A percentile compares a stretch with the other conserved stretches of the same genome.
These are phyloP conservation scores for Etheostoma spectabile DNA, from an alignment of 2,113 vertebrate genomes.

Conservation along the genomic window DNA sequence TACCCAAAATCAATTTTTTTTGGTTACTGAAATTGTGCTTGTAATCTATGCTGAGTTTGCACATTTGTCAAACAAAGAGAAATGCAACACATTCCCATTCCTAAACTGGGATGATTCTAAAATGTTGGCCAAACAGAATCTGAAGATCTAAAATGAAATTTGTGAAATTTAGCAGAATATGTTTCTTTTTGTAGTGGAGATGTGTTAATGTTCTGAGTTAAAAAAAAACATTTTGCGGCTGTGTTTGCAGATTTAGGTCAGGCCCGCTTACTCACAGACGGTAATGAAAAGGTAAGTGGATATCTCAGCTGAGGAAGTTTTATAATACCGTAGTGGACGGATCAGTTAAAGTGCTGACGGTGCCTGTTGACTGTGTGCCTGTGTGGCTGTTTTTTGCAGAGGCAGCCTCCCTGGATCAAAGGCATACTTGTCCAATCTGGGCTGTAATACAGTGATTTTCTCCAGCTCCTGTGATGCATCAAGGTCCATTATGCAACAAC, in stretches of 20 bases:
- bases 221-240: no score
- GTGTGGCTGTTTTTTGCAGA: constrained; percentile 15
- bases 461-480: constrained; percentile 65
- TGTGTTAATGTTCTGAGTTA: no score
- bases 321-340: not conserved
- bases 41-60: not conserved
- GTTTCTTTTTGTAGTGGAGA: no score
- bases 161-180: no score
- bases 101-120: not conserved
- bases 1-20: no score
- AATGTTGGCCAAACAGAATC: no score
- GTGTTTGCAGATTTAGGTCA: no score
- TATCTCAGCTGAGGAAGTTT: constrained; percentile 22
- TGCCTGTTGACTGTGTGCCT: not conserved
- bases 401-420: constrained; percentile 62
- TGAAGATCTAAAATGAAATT: no score
- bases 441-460: constrained; percentile 57
- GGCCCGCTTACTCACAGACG: not conserved
- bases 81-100: not conserved
- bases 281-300: constrained; percentile 15
- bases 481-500: constrained; percentile 64
- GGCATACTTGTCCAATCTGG: constrained; percentile 65
- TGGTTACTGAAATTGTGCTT: no score
- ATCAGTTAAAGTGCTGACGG: constrained; percentile 48
- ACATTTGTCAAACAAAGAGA: not conserved